Evolutionary conservation across 2,888 invertebrate genomes (phyloP).

Genomic region (Drosophila pegasa): DNA sequence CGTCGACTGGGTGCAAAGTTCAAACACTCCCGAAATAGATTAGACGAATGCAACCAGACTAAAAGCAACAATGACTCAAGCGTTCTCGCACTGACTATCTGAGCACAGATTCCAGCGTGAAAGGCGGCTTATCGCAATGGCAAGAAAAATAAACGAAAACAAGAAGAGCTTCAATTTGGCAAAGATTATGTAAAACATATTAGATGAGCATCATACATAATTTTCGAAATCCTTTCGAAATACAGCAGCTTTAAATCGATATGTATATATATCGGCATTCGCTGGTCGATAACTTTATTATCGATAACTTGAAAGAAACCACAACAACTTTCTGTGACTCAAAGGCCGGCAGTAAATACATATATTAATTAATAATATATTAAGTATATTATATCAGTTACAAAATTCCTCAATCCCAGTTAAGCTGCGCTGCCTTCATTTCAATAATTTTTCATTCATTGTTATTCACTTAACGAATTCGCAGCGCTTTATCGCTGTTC

Average conservation of each 20-base stretch:
- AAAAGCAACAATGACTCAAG: slow-evolving; percentile 64
- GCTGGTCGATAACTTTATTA: no score
- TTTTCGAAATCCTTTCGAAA: neutral
- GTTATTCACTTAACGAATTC: neutral
- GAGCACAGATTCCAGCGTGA: slow-evolving; percentile 24
- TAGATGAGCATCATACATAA: neutral
- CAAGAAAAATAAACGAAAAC: neutral
- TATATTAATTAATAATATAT: no score
- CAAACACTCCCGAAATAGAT: slow-evolving; percentile 38
- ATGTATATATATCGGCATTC: neutral
- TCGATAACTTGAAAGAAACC: neutral
- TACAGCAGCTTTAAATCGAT: neutral
- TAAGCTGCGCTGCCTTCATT: neutral
- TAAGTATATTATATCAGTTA: neutral
- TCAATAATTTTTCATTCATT: neutral
- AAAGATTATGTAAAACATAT: neutral
- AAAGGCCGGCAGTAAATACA: no score
- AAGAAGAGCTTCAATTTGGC: neutral
- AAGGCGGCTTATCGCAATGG: slow-evolving; percentile 52
- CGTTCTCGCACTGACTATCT: slow-evolving; percentile 14
- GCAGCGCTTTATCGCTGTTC: slow-evolving; percentile 13
- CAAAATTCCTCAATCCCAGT: neutral
- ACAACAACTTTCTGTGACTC: neutral
- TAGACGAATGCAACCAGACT: slow-evolving; percentile 48
- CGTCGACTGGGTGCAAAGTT: slow-evolving; percentile 62